Conservation (phyloP, 2,113 vertebrate genomes). For the Acanthochromis polyacanthus region DNA sequence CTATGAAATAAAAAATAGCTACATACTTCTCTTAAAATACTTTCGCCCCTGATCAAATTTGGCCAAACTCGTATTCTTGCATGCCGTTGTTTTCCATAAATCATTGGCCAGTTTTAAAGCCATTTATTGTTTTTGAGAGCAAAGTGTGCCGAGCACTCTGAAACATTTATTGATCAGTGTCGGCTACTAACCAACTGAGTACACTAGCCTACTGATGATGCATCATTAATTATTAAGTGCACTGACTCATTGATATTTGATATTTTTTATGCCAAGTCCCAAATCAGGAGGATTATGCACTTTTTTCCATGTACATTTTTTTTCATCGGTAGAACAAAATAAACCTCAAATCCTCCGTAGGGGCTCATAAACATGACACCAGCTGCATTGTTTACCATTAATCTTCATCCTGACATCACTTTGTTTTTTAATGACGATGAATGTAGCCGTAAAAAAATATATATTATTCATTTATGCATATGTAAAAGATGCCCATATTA, state of each 20-base stretch:
- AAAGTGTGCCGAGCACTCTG: slow-evolving; percentile 17
- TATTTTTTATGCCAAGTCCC: slow-evolving; percentile 57
- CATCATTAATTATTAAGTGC: slow-evolving; percentile 46
- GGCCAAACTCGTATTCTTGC: slow-evolving; percentile 51
- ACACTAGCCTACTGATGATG: slow-evolving; percentile 15
- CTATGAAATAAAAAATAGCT: slow-evolving; percentile 24
- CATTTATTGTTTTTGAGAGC: slow-evolving; percentile 24
- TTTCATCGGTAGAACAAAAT: slow-evolving; percentile 51
- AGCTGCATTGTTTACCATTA: slow-evolving; percentile 58
- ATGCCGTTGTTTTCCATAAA: slow-evolving; percentile 54
- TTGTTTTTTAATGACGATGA: slow-evolving; percentile 47
- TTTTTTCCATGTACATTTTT: slow-evolving; percentile 56
- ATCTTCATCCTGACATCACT: slow-evolving; percentile 13
- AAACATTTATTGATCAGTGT: slow-evolving; percentile 5
- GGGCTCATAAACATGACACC: slow-evolving; percentile 47
- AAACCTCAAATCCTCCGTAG: slow-evolving; percentile 22
- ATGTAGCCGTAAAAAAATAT: slow-evolving; percentile 48
- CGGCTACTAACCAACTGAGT: slow-evolving; percentile 6
- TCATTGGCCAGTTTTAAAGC: slow-evolving; percentile 37
- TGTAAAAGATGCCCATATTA: background rate
- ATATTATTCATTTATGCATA: slow-evolving; percentile 10
- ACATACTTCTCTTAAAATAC: slow-evolving; percentile 35
- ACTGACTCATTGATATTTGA: slow-evolving; percentile 54
- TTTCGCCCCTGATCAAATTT: slow-evolving; percentile 41
- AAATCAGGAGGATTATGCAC: slow-evolving; percentile 58